Percentiles rank a stretch among this genome's conserved stretches.
phyloP scores from a whole-genome alignment of 2,113 vertebrate genomes.

The Pristiophorus japonicus region DNA sequence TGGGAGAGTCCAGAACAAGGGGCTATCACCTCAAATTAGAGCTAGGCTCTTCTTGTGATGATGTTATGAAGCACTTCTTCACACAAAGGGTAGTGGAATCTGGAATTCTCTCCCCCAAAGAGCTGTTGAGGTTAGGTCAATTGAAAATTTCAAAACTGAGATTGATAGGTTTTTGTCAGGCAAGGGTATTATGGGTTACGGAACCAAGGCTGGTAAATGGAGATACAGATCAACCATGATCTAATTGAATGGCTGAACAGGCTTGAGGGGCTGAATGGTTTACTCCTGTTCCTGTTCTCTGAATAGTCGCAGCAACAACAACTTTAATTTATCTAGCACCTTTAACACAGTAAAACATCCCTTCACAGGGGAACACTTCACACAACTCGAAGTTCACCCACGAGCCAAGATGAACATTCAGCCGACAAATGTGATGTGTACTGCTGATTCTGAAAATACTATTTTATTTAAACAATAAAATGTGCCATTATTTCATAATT shows the following conservation, averaged over 20 bases:
- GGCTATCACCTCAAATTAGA: not conserved
- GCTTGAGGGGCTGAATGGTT: not conserved
- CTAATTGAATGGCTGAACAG: not conserved
- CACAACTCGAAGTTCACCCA: not conserved
- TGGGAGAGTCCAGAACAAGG: not conserved
- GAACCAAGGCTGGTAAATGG: not conserved
- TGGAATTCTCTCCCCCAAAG: not conserved
- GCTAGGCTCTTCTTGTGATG: no score
- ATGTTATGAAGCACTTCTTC: not conserved
- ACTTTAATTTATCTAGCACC: not conserved
- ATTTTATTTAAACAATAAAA: not conserved
- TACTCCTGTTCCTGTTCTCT: no score
- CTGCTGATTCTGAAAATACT: not conserved
- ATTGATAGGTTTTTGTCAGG: not conserved
- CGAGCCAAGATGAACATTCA: not conserved
- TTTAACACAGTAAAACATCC: not conserved
- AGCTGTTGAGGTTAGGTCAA: no score
- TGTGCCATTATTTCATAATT: not conserved
- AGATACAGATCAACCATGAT: not conserved
- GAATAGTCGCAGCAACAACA: not conserved
- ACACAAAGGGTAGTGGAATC: not conserved
- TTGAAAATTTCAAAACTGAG: not conserved
- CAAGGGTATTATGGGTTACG: no score
- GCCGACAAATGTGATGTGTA: not conserved
- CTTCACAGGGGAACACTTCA: not conserved